These are phyloP conservation scores for Phoxinus dragarum DNA, from an alignment of 2,797 vertebrate species.

Conservation along the genomic window DNA sequence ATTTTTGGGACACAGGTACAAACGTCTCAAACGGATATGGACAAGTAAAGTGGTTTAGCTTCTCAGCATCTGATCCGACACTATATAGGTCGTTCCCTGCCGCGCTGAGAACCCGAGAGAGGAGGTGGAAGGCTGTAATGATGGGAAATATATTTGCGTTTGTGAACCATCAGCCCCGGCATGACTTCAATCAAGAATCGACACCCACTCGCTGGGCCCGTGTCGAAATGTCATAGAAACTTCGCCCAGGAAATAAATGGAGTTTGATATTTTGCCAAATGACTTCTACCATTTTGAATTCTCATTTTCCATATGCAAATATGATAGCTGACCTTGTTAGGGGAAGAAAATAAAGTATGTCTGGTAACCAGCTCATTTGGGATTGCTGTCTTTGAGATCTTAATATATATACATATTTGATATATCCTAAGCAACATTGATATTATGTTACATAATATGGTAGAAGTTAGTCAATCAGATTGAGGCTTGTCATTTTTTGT, in stretches of 20 bases:
- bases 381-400: neutral
- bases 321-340: constrained; percentile 5
- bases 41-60: constrained; percentile 28
- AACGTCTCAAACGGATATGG: constrained; percentile 8
- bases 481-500: neutral
- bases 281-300: neutral
- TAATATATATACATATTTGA: neutral
- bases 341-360: neutral
- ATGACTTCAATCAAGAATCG: constrained; percentile 49
- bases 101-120: neutral
- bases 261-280: neutral
- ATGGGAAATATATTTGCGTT: constrained; percentile 9
- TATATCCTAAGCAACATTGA: neutral
- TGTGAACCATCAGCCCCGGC: constrained; percentile 16
- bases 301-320: neutral
- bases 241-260: neutral
- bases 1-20: neutral
- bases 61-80: constrained; percentile 36
- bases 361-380: neutral
- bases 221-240: constrained; percentile 38
- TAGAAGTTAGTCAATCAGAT: neutral
- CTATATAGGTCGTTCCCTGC: constrained; percentile 57
- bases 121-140: constrained; percentile 18
- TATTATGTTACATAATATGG: neutral
- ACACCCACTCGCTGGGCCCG: constrained; percentile 14